A percentile compares a stretch with the other conserved stretches of the same genome.
Conservation (phyloP, 2,797 vertebrate genomes). For the Gymnocypris eckloni region DNA sequence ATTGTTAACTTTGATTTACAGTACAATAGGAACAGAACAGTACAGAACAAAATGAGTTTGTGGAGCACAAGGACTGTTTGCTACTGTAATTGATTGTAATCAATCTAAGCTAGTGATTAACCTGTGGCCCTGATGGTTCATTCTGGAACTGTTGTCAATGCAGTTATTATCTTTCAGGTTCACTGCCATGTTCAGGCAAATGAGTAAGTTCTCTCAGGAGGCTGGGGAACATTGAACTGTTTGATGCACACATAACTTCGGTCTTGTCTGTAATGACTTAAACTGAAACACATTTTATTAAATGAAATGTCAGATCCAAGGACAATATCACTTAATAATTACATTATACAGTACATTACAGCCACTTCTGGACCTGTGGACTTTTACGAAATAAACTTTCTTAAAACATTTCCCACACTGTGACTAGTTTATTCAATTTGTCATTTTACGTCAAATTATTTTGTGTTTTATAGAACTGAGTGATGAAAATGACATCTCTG, state of each 20-base stretch:
- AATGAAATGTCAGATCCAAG: not conserved
- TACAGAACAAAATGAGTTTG: conserved; percentile 18
- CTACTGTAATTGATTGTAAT: conserved; percentile 21
- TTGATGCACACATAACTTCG: not conserved
- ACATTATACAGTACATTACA: not conserved
- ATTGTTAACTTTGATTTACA: conserved; percentile 23
- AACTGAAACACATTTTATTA: not conserved
- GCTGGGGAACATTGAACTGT: not conserved
- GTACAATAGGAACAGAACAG: not conserved
- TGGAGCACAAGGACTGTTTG: not conserved
- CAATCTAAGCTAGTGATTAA: conserved; percentile 21
- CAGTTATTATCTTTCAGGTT: not conserved
- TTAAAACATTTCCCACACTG: not conserved
- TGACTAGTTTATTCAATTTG: not conserved
- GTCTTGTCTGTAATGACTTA: not conserved
- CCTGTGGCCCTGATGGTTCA: not conserved
- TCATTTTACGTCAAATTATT: not conserved
- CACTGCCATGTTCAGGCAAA: not conserved
- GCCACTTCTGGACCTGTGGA: not conserved
- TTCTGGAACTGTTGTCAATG: not conserved
- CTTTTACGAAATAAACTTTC: not conserved
- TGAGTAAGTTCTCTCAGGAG: not conserved
- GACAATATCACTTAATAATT: not conserved
- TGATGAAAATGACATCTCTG: not conserved
- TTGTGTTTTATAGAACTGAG: not conserved